These are phyloP conservation scores for Echinops telfairi DNA, from an alignment of 2,113 vertebrate species.

Conservation along the genomic window DNA sequence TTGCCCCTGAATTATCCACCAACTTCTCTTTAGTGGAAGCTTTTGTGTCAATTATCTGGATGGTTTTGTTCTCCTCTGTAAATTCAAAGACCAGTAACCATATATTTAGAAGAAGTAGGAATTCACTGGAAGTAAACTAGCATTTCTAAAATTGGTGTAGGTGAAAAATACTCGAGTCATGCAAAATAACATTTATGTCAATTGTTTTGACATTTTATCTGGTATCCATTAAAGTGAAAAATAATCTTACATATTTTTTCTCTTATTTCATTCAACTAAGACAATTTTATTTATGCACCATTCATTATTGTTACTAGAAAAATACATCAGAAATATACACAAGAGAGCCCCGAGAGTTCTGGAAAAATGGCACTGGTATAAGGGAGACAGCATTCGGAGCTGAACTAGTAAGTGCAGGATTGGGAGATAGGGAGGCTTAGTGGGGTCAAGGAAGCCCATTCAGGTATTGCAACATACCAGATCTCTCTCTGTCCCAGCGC, in stretches of 20 bases:
- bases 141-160: not conserved
- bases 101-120: not conserved
- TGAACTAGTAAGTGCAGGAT: too few species aligned
- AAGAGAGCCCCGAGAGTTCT: too few species aligned
- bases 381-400: too few species aligned
- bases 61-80: conserved; percentile 6
- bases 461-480: too few species aligned
- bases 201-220: conserved; percentile 49
- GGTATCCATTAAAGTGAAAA: not conserved
- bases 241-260: not conserved
- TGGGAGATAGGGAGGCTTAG: too few species aligned
- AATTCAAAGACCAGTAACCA: conserved; percentile 13
- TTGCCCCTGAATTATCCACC: not conserved
- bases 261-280: not conserved
- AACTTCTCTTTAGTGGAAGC: not conserved
- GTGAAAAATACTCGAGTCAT: not conserved
- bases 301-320: not conserved
- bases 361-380: too few species aligned
- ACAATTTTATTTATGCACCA: not conserved
- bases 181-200: not conserved
- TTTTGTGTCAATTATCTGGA: not conserved
- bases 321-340: not conserved
- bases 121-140: not conserved
- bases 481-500: too few species aligned
- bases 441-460: too few species aligned